These are phyloP conservation scores for Gymnoscopelus braueri DNA, from an alignment of 2,797 vertebrate genomes.

Conservation along the genomic window DNA sequence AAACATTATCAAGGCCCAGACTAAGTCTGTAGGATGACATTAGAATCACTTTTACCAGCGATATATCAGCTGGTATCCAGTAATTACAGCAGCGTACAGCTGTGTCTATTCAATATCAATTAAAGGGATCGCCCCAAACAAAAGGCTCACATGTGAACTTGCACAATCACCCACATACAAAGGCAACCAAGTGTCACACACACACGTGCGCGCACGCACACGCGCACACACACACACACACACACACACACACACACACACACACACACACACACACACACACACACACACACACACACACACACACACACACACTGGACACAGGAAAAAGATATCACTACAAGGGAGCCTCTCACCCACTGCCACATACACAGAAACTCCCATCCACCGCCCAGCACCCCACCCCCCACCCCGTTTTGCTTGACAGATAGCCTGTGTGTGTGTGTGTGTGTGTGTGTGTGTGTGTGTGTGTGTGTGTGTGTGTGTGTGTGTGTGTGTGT, in stretches of 20 bases:
- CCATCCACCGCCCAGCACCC: slow-evolving; percentile 52
- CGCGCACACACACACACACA: slow-evolving; percentile 25
- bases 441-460: slow-evolving; percentile 12
- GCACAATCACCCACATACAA: not conserved
- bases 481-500: not conserved
- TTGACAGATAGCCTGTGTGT: slow-evolving; percentile 63
- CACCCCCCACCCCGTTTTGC: slow-evolving; percentile 39
- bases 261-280: slow-evolving; percentile 16
- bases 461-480: slow-evolving; percentile 20
- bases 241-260: slow-evolving; percentile 29
- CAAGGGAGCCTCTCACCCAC: slow-evolving; percentile 36
- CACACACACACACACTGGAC: slow-evolving; percentile 29
- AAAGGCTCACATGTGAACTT: slow-evolving; percentile 27
- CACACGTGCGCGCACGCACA: slow-evolving; percentile 50
- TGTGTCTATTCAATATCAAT: slow-evolving; percentile 73
- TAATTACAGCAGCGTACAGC: slow-evolving; percentile 65
- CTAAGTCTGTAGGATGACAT: slow-evolving; percentile 51
- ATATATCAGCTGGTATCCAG: slow-evolving; percentile 68
- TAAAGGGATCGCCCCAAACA: slow-evolving; percentile 72
- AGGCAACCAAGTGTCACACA: slow-evolving; percentile 6
- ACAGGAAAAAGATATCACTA: slow-evolving; percentile 59
- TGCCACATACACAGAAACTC: slow-evolving; percentile 25
- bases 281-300: slow-evolving; percentile 6
- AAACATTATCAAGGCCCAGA: slow-evolving; percentile 50
- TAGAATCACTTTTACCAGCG: slow-evolving; percentile 64